phyloP scores from a whole-genome alignment of 2,113 vertebrate genomes.

The Calyptomena viridis region DNA sequence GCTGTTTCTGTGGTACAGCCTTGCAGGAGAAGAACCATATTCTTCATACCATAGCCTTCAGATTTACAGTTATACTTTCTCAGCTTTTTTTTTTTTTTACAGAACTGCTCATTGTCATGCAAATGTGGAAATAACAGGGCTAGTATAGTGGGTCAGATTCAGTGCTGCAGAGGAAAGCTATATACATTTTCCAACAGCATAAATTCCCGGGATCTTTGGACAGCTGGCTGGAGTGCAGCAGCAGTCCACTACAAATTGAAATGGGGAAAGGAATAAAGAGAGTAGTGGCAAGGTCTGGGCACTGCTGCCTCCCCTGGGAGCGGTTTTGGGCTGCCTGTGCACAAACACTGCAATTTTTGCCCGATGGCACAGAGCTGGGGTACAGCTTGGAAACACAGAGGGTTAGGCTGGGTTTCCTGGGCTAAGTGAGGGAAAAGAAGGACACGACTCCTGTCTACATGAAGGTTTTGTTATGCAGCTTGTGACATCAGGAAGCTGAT shows the following conservation, averaged over 20 bases:
- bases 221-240: not conserved
- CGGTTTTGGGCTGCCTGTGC: not conserved
- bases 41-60: not conserved
- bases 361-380: not conserved
- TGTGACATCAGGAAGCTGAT: not conserved
- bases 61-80: not conserved
- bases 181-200: not conserved
- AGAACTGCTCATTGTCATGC: not conserved
- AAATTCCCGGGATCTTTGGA: not conserved
- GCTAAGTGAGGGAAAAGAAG: not conserved
- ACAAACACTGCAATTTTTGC: not conserved
- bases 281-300: not conserved
- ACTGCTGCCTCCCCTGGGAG: not conserved
- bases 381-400: not conserved
- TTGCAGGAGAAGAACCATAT: not conserved
- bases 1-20: not conserved
- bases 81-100: not conserved
- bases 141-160: not conserved
- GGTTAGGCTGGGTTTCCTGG: not conserved
- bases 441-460: not conserved
- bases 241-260: not conserved
- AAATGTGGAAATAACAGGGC: not conserved
- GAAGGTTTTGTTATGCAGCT: not conserved
- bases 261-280: not conserved
- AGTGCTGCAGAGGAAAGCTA: accelerated